Evolutionary conservation across 2,888 invertebrate species (phyloP).

Genomic region (Diarsia dahlii): DNA sequence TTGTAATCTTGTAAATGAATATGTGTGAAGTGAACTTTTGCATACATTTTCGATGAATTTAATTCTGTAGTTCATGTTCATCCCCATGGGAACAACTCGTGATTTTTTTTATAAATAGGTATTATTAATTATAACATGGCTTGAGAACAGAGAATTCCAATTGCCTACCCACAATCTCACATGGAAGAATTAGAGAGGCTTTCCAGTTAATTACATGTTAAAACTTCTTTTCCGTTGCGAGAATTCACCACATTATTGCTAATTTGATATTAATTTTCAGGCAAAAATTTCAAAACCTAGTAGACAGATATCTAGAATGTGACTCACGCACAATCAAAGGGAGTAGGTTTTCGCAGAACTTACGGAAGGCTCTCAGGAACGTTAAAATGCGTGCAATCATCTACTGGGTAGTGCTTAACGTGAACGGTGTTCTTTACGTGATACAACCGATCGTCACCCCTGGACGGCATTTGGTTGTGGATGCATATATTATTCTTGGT

Average conservation of each 20-base stretch:
- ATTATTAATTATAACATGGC: too few relatives aligned
- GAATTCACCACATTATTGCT: too few relatives aligned
- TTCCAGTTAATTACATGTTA: not conserved
- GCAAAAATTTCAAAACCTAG: constrained; percentile 66
- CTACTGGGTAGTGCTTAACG: constrained; percentile 73
- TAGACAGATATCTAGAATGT: constrained; percentile 67
- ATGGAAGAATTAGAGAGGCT: not conserved
- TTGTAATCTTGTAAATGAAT: too few relatives aligned
- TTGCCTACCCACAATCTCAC: too few relatives aligned
- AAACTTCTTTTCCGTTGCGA: not conserved
- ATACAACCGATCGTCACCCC: constrained; percentile 69
- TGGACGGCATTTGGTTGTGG: constrained; percentile 76
- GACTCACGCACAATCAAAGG: constrained; percentile 65
- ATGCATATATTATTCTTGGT: constrained; percentile 72
- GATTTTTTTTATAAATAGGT: too few relatives aligned
- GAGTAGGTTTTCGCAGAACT: constrained; percentile 71
- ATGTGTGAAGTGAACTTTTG: too few relatives aligned
- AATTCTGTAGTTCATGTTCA: too few relatives aligned
- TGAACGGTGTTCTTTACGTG: constrained; percentile 70
- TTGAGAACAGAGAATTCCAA: too few relatives aligned
- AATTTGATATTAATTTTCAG: constrained; percentile 67
- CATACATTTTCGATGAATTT: too few relatives aligned
- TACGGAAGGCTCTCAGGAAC: constrained; percentile 65
- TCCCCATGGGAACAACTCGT: too few relatives aligned
- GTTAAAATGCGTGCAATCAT: constrained; percentile 75